phyloP scores from a whole-genome alignment of 1,140 invertebrate species.

The Magallana gigas region DNA sequence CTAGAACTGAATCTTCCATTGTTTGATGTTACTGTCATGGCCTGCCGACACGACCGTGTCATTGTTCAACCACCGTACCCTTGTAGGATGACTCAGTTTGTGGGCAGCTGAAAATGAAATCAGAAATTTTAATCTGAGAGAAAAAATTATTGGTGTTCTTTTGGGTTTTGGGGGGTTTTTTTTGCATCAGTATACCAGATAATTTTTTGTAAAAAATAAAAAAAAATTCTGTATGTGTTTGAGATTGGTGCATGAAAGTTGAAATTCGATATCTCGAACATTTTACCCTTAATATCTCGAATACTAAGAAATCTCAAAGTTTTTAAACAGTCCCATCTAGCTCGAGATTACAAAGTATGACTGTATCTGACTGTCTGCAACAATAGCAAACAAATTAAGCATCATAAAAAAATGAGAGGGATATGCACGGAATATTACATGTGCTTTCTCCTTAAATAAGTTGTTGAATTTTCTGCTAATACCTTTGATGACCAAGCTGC shows the following conservation, averaged over 20 bases:
- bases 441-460: too few species aligned
- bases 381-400: too few species aligned
- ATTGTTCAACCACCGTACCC: not conserved
- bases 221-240: not conserved
- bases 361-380: too few species aligned
- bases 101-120: not conserved
- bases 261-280: too few species aligned
- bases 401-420: too few species aligned
- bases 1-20: not conserved
- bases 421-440: too few species aligned
- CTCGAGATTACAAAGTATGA: too few species aligned
- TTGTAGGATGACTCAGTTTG: slow-evolving; percentile 9
- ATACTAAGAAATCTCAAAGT: too few species aligned
- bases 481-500: slow-evolving; percentile 12
- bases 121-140: too few species aligned
- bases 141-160: too few species aligned
- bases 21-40: slow-evolving; percentile 14
- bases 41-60: slow-evolving; percentile 3
- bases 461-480: not conserved
- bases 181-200: not conserved
- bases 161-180: not conserved
- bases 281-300: too few species aligned
- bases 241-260: not conserved
- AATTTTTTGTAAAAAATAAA: not conserved
- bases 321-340: too few species aligned